Evolutionary conservation across 2,888 invertebrate species (phyloP), one percentile per base, ranked within the genome.

Genomic region (Agonopterix subpropinquella): DNA sequence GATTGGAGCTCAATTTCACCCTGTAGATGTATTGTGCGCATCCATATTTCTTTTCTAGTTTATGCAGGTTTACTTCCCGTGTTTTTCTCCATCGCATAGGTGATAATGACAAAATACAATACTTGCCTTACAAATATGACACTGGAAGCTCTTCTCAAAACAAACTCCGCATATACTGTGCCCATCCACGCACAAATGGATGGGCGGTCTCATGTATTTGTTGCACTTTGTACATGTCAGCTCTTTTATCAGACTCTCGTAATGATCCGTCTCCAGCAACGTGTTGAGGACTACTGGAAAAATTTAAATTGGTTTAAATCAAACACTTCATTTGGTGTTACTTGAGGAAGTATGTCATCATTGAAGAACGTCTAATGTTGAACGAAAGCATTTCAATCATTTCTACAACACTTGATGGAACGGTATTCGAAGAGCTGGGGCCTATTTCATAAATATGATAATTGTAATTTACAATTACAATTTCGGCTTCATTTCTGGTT

Each of bases 171-270:
- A 89, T 18, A 82, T 62, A 57, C 89, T 86, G 59, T 89, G 89
- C 8, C 89, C 89, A 53, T 88, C 83, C 54, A 84, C 81, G 44
- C 89, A 89, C 4, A 89, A 70, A 51, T 80, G 79, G 51, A 89
- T 85, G 5, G 89, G 89, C 0, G 89, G 86, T 51, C 80, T 77
- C 85, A 89, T 88, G 56, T 89, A 89, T 43, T 74, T 79, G 53
- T 64, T 75, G 65, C 89, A 89, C 65, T 82, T 82, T 36, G 77
- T 78, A 57, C 89, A 89, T 45, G 89, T 86, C 55, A 89, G 61
- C 37, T 89, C 89, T 59, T 81, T 81, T 55, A 88, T 86, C 47
- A 89, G 66, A 52, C 87, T 80, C 60, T 73, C 80, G 65, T 89
- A 89, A 69, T 89, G 89, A 44, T 89, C 88, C 53, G 89, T 84